These are phyloP conservation scores for Pelosia muscerda DNA, from an alignment of 2,888 invertebrate genomes.

Conservation along the genomic window DNA sequence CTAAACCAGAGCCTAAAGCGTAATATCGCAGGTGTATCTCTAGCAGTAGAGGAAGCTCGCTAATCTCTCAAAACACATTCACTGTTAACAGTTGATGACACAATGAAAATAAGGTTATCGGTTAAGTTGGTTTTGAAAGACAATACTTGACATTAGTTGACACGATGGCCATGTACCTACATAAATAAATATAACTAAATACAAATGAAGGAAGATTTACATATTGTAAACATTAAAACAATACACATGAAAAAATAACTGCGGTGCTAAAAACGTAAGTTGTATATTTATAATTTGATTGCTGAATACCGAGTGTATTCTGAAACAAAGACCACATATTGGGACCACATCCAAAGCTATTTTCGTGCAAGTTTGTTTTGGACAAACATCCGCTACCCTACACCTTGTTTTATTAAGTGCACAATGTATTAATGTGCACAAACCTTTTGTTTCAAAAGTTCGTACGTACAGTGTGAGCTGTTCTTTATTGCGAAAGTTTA, in stretches of 20 bases:
- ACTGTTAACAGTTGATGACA: too few relatives aligned
- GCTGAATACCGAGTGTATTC: slow-evolving; percentile 48
- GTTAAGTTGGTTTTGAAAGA: too few relatives aligned
- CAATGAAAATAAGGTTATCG: too few relatives aligned
- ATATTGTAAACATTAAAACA: not conserved
- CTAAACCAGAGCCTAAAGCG: too few relatives aligned
- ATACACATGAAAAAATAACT: slow-evolving; percentile 20
- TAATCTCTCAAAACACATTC: too few relatives aligned
- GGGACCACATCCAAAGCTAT: slow-evolving; percentile 68
- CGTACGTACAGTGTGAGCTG: slow-evolving; percentile 31
- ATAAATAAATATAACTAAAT: too few relatives aligned
- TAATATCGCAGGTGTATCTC: too few relatives aligned
- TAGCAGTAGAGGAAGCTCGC: too few relatives aligned
- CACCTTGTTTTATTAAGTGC: slow-evolving; percentile 67
- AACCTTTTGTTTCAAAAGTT: slow-evolving; percentile 52
- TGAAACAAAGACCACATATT: slow-evolving; percentile 65
- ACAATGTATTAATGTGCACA: slow-evolving; percentile 63
- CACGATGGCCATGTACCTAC: too few relatives aligned
- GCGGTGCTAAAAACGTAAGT: slow-evolving; percentile 24
- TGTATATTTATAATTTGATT: slow-evolving; percentile 48
- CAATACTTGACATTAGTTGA: too few relatives aligned
- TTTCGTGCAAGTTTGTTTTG: slow-evolving; percentile 69
- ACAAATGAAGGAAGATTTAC: not conserved
- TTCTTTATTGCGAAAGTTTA: slow-evolving; percentile 43
- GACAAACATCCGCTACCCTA: slow-evolving; percentile 73